Evolutionary conservation across 2,797 vertebrate genomes (phyloP), one percentile per base, ranked within the genome.

Genomic region (Coranthus polyacanthus): DNA sequence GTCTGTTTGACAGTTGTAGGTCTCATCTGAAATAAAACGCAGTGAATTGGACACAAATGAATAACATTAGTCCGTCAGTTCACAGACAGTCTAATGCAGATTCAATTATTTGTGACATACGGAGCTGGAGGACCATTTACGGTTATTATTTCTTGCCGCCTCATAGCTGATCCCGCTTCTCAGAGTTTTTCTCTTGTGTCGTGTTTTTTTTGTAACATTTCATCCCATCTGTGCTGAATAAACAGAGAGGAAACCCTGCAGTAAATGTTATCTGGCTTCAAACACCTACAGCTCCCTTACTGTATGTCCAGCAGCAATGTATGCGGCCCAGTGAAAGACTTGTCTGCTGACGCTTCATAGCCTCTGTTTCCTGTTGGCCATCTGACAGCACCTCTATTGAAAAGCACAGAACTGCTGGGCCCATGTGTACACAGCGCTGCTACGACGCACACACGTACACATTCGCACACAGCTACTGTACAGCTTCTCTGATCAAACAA

Each of bases 321-420:
- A 74, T 57, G 67, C 55, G 46, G 18, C 55, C 42, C 17, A 47
- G 61, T 79, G 86, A 88, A 81, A 89, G 81, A 85, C 68, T 62
- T 18, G 75, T 79, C 79, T 72, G 68, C 80, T 89, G 81, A 83
- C 59, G 80, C 81, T 83, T 72, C 82, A 75, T 60, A 47, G 82
- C 79, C 75, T 56, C 61, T 78, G 85, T 79, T 89, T 89, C 87
- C 81, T 89, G 87, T 82, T 54, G 60, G 54, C 74, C 82, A 80
- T 93, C 91, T 92, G 89, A 92, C 92, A 92, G 84, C 91, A 92
- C 91, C 92, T 92, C 89, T 83, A 85, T 92, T 91, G 82, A 92
- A 71, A 83, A 62, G 56, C 60, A 44, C 61, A 65, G 68, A 80
- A 71, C 75, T 82, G 81, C 76, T 67, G 78, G 69, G 67, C 59